phyloP scores from a whole-genome alignment of 2,888 invertebrate genomes.

The Agrilus cyanescens region DNA sequence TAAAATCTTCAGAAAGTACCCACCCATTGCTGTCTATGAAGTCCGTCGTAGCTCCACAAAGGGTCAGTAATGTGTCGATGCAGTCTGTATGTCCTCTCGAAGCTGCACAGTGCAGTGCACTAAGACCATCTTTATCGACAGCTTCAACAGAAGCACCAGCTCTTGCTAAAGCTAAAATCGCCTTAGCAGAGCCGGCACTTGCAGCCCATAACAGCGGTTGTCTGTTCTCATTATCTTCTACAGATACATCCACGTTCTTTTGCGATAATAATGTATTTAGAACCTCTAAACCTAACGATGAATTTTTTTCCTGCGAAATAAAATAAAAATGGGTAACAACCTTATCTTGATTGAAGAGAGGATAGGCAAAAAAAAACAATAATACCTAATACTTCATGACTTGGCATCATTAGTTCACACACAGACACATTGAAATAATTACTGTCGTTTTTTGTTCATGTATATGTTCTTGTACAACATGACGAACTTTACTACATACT shows the following conservation, averaged over 20 bases:
- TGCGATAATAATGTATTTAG: constrained; percentile 64
- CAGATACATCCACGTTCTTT: constrained; percentile 70
- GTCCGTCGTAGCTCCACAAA: constrained; percentile 83
- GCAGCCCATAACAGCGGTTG: constrained; percentile 96
- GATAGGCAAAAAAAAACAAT: too few relatives aligned
- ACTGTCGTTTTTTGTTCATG: too few relatives aligned
- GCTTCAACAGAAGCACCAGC: constrained; percentile 75
- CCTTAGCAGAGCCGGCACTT: constrained; percentile 89
- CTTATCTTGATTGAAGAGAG: too few relatives aligned
- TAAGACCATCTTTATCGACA: constrained; percentile 84
- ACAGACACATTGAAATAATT: too few relatives aligned
- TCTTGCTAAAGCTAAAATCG: constrained; percentile 77
- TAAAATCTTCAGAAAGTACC: too few relatives aligned
- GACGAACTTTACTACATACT: too few relatives aligned
- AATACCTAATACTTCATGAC: too few relatives aligned
- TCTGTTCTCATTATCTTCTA: constrained; percentile 82
- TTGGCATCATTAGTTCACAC: too few relatives aligned
- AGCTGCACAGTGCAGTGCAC: constrained; percentile 93
- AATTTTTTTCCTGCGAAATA: constrained; percentile 33
- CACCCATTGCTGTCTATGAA: constrained; percentile 78
- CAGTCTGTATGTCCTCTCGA: constrained; percentile 91
- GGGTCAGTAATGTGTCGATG: constrained; percentile 72
- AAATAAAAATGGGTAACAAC: constrained; percentile 7
- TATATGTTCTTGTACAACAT: too few relatives aligned
- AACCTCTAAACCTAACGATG: constrained; percentile 62